These are phyloP conservation scores for Chloroclysta siterata DNA, from an alignment of 2,888 invertebrate genomes.

Conservation along the genomic window DNA sequence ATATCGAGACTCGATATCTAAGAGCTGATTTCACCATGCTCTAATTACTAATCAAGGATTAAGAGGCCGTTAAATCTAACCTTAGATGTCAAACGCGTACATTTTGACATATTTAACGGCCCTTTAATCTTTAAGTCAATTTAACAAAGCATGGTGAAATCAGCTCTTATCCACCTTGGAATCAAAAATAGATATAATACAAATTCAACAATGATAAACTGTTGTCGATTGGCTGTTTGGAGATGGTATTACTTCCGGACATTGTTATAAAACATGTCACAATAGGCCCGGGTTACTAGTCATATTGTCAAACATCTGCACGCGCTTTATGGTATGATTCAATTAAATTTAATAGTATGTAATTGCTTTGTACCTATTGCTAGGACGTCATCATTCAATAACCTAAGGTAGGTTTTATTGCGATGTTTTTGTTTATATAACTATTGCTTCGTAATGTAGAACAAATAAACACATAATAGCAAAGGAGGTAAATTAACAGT, in stretches of 20 bases:
- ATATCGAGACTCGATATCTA: too few species aligned
- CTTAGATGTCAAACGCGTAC: too few species aligned
- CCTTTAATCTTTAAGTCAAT: too few species aligned
- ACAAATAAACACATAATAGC: conserved; percentile 15
- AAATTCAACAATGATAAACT: conserved; percentile 31
- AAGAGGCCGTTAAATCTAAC: too few species aligned
- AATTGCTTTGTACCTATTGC: conserved; percentile 5
- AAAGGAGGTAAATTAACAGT: conserved; percentile 11
- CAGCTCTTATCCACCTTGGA: too few species aligned
- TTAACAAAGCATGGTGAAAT: too few species aligned
- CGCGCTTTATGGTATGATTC: conserved; percentile 25
- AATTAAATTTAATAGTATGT: conserved; percentile 11
- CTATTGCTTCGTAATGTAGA: neutral
- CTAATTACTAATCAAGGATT: too few species aligned
- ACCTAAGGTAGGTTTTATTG: neutral
- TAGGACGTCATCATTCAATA: neutral
- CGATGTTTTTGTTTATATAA: neutral
- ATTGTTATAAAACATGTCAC: conserved; percentile 57
- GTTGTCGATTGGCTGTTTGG: conserved; percentile 46
- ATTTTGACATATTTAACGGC: too few species aligned
- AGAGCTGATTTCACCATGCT: too few species aligned
- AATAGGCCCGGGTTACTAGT: conserved; percentile 49
- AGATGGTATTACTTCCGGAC: conserved; percentile 61
- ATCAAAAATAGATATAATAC: neutral
- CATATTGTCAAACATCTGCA: conserved; percentile 37